Evolutionary conservation across 2,113 vertebrate genomes (phyloP).

Genomic region (Paramormyrops kingsleyae): DNA sequence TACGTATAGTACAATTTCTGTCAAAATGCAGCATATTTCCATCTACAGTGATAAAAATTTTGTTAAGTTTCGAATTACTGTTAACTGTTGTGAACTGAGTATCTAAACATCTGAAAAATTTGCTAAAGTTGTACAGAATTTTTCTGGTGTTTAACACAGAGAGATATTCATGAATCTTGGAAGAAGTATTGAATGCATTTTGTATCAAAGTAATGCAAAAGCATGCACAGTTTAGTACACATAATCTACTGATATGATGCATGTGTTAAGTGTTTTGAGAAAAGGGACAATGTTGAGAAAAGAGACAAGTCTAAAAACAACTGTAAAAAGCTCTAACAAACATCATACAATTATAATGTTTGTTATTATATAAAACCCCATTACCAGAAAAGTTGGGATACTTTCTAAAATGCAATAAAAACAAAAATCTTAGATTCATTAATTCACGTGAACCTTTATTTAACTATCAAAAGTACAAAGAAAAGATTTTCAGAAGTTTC

Average conservation of each 20-base stretch:
- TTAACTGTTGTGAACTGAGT: neutral
- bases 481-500: neutral
- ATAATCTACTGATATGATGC: neutral
- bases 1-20: neutral
- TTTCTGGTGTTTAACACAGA: neutral
- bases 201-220: neutral
- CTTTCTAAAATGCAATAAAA: neutral
- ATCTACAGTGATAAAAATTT: neutral
- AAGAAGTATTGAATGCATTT: neutral
- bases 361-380: neutral
- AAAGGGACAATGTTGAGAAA: neutral
- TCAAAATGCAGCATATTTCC: neutral
- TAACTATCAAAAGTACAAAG: neutral
- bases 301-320: neutral
- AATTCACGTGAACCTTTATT: neutral
- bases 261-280: neutral
- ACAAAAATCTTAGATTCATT: neutral
- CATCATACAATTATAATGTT: no score
- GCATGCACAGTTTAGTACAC: neutral
- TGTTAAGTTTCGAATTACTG: neutral
- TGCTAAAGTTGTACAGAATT: neutral
- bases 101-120: neutral
- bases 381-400: neutral
- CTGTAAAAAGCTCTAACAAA: neutral
- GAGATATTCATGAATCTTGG: neutral